Evolutionary conservation across 2,113 vertebrate genomes (phyloP).

Genomic region (Eulemur rufifrons): DNA sequence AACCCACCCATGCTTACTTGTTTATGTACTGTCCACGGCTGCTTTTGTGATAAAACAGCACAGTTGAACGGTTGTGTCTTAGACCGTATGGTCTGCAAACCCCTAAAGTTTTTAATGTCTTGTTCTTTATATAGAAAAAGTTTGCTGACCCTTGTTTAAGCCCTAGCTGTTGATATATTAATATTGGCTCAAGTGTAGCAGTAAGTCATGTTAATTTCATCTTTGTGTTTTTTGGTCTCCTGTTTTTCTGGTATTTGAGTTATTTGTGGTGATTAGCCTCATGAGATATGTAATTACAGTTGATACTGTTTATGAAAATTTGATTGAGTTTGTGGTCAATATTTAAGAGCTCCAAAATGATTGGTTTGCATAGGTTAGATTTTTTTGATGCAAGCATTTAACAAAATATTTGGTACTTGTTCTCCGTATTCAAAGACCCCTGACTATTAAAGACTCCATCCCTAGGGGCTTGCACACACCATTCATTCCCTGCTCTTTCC

Average conservation of each 20-base stretch:
- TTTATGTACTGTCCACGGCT: not conserved
- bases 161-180: no score
- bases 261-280: no score
- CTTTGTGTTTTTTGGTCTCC: not conserved
- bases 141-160: no score
- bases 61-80: no score
- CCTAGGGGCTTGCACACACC: rapidly evolving
- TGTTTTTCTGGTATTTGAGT: not conserved
- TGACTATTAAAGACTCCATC: not conserved
- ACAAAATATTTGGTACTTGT: not conserved
- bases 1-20: no score
- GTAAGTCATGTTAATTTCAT: not conserved
- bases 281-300: not conserved
- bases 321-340: not conserved
- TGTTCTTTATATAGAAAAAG: no score
- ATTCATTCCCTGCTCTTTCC: no score
- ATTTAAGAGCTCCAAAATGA: not conserved
- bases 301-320: not conserved
- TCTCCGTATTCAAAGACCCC: not conserved
- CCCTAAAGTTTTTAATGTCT: no score
- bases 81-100: no score
- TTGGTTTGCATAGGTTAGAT: not conserved
- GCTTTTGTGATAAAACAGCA: no score
- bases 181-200: no score
- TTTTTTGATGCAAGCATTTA: not conserved